phyloP scores from a whole-genome alignment of 2,113 vertebrate species.

The Elephantulus edwardii region DNA sequence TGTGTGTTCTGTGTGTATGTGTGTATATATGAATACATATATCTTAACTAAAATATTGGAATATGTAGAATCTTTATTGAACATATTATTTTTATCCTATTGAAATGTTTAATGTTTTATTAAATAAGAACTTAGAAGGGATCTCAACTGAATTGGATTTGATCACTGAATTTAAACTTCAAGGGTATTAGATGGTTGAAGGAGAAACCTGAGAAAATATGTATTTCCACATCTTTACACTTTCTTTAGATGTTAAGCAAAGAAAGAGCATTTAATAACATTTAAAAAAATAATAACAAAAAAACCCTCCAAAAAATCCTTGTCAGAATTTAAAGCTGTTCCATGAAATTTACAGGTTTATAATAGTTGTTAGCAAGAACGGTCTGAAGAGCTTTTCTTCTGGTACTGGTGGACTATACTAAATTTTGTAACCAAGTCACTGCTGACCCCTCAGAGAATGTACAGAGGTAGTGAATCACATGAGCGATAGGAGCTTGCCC shows the following conservation, averaged over 20 bases:
- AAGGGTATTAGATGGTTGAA: neutral
- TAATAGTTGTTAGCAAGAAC: neutral
- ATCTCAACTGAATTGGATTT: conserved; percentile 28
- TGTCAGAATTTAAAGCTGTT: neutral
- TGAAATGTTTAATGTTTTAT: conserved; percentile 36
- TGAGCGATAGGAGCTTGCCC: no score
- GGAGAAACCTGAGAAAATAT: neutral
- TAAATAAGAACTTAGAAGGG: conserved; percentile 11
- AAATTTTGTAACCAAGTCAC: no score
- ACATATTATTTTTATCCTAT: conserved; percentile 7
- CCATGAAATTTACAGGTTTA: neutral
- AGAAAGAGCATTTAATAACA: neutral
- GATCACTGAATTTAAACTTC: neutral
- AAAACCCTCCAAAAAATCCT: no score
- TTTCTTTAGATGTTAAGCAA: neutral
- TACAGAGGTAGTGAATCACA: no score
- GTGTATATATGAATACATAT: neutral
- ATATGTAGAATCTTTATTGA: neutral
- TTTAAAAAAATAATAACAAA: no score
- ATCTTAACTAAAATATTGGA: conserved; percentile 16
- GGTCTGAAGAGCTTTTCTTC: neutral
- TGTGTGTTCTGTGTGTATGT: neutral
- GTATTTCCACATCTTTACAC: neutral
- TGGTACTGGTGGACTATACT: no score
- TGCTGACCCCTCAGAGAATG: no score